Percentiles rank a stretch among this genome's conserved stretches.
phyloP scores from a whole-genome alignment of 2,797 vertebrate species.

The Tamandua tetradactyla region DNA sequence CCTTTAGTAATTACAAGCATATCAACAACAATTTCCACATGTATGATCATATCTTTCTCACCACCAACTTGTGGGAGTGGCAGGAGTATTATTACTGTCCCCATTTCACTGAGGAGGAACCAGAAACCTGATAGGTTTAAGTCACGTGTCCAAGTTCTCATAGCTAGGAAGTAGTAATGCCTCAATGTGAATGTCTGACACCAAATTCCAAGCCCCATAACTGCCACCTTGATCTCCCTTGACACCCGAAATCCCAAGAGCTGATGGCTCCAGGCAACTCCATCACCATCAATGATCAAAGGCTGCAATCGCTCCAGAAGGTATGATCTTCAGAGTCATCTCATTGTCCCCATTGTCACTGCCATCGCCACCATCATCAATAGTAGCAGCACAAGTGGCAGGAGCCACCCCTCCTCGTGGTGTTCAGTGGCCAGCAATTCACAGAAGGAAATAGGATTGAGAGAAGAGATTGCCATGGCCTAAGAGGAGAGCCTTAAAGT shows the following conservation, averaged over 20 bases:
- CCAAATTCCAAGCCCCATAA: not conserved
- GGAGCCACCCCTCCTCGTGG: fast-evolving
- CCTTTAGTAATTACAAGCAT: not conserved
- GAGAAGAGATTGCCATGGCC: not conserved
- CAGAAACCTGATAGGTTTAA: not conserved
- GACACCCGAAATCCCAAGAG: not conserved
- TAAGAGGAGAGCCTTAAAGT: not conserved
- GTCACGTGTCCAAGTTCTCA: not conserved
- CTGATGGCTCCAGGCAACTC: not conserved
- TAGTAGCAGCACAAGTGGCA: not conserved
- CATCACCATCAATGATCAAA: not conserved
- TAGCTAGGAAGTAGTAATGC: not conserved
- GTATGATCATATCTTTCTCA: not conserved
- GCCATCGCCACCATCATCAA: not conserved
- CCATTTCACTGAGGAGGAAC: not conserved
- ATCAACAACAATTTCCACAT: not conserved
- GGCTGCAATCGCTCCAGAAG: not conserved
- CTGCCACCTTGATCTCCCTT: not conserved
- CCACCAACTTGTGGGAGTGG: not conserved
- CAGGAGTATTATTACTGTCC: not conserved
- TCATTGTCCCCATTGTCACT: not conserved
- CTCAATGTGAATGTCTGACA: not conserved
- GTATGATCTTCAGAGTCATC: not conserved
- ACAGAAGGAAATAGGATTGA: not conserved
- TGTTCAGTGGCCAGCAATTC: not conserved